Conservation (phyloP, 2,888 invertebrate species). For the Epirrita christyi region DNA sequence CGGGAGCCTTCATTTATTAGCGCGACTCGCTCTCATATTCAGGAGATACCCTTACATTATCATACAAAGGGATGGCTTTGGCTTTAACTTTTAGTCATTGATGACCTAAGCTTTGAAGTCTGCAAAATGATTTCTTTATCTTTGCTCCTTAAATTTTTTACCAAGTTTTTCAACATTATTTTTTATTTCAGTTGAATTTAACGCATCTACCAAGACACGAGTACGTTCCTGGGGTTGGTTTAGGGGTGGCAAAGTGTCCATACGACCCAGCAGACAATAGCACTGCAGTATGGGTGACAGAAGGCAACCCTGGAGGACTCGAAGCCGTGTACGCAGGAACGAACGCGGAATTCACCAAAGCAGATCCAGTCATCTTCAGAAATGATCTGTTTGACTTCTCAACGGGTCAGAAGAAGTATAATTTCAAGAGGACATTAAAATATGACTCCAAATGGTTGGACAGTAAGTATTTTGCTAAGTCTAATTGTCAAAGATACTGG, state of each 20-base stretch:
- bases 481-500: too few relatives aligned
- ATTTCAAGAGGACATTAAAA: conserved; percentile 88
- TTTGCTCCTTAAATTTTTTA: conserved; percentile 4
- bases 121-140: conserved; percentile 8
- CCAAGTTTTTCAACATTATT: conserved; percentile 4
- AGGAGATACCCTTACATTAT: conserved; percentile 42
- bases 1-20: conserved; percentile 37
- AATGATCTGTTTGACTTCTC: conserved; percentile 87
- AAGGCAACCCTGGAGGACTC: conserved; percentile 87
- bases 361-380: conserved; percentile 89
- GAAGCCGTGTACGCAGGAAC: conserved; percentile 89
- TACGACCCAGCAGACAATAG: conserved; percentile 90
- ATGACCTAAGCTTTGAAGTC: conserved; percentile 35
- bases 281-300: conserved; percentile 89
- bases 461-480: conserved; percentile 76
- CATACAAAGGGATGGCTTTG: conserved; percentile 42
- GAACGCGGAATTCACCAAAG: conserved; percentile 89
- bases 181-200: conserved; percentile 72
- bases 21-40: conserved; percentile 39
- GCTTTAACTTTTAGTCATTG: conserved; percentile 45
- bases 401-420: conserved; percentile 85
- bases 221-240: conserved; percentile 87
- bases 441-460: conserved; percentile 90
- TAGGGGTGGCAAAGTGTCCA: conserved; percentile 89
- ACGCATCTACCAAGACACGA: conserved; percentile 85